Conservation (phyloP, 2,888 invertebrate genomes). For the Escarpia spicata region DNA sequence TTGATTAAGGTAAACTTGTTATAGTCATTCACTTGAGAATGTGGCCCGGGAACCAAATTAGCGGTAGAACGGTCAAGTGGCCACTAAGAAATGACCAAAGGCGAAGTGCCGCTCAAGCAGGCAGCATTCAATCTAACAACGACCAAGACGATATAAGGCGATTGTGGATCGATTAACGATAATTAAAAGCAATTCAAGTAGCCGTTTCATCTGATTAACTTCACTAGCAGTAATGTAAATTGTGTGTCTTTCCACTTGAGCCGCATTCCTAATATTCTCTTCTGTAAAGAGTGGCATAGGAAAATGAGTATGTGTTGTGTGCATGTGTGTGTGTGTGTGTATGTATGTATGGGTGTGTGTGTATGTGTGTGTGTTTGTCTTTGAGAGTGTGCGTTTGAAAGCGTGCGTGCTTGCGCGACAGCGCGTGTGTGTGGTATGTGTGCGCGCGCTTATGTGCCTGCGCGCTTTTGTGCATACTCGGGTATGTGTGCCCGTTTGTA, state of each 20-base stretch:
- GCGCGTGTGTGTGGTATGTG: not conserved
- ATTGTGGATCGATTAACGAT: not conserved
- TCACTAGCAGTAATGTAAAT: not conserved
- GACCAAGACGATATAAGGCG: not conserved
- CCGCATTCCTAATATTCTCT: not conserved
- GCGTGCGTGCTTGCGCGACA: not conserved
- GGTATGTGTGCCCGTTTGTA: too few relatives aligned
- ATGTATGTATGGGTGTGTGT: too few relatives aligned
- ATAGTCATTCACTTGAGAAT: not conserved
- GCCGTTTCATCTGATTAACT: not conserved
- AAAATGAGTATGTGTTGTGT: not conserved
- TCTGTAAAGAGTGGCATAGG: not conserved
- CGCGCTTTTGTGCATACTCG: not conserved
- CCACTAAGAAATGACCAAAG: not conserved
- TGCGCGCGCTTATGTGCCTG: not conserved
- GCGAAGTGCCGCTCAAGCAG: not conserved
- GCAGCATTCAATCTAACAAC: not conserved
- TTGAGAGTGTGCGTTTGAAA: not conserved
- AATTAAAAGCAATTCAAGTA: not conserved
- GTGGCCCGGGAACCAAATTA: not conserved
- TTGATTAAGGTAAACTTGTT: not conserved
- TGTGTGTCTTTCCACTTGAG: not conserved
- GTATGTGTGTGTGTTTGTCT: not conserved
- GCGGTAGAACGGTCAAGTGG: constrained; percentile 2
- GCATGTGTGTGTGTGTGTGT: not conserved